These are phyloP conservation scores for Oncopodura yosiiana DNA, from an alignment of 1,140 invertebrate genomes.

Conservation along the genomic window DNA sequence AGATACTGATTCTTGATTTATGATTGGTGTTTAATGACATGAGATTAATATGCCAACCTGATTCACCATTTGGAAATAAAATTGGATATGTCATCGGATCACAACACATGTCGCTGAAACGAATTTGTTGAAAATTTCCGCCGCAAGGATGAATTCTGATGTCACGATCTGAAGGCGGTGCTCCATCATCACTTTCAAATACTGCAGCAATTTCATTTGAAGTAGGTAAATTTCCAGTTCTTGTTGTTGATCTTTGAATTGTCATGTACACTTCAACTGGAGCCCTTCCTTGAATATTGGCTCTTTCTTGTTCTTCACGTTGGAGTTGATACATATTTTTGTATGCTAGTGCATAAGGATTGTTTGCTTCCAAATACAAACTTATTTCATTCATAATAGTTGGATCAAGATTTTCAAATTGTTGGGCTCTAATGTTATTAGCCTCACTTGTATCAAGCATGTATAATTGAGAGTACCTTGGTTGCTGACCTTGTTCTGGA, in stretches of 20 bases:
- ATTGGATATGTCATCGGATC: constrained; percentile 43
- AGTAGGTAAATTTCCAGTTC: constrained; percentile 32
- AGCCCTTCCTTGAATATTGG: not conserved
- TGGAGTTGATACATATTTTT: constrained; percentile 3
- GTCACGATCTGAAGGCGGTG: constrained; percentile 3
- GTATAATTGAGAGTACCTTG: not conserved
- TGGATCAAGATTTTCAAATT: too few relatives aligned
- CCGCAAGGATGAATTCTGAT: not conserved
- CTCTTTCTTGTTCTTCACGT: not conserved
- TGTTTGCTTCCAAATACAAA: not conserved
- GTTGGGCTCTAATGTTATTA: too few relatives aligned
- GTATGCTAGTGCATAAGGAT: not conserved
- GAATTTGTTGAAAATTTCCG: too few relatives aligned
- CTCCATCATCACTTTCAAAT: constrained; percentile 33
- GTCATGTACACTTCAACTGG: not conserved
- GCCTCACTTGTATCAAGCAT: too few relatives aligned
- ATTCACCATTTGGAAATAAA: constrained; percentile 42
- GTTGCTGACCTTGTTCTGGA: not conserved
- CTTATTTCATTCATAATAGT: too few relatives aligned
- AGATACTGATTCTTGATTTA: too few relatives aligned
- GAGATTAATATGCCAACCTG: constrained; percentile 37
- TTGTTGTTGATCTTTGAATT: not conserved
- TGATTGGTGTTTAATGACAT: too few relatives aligned
- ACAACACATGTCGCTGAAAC: too few relatives aligned
- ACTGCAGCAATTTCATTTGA: constrained; percentile 35